Evolutionary conservation across 2,113 vertebrate species (phyloP).

Genomic region (Furnarius figulus): DNA sequence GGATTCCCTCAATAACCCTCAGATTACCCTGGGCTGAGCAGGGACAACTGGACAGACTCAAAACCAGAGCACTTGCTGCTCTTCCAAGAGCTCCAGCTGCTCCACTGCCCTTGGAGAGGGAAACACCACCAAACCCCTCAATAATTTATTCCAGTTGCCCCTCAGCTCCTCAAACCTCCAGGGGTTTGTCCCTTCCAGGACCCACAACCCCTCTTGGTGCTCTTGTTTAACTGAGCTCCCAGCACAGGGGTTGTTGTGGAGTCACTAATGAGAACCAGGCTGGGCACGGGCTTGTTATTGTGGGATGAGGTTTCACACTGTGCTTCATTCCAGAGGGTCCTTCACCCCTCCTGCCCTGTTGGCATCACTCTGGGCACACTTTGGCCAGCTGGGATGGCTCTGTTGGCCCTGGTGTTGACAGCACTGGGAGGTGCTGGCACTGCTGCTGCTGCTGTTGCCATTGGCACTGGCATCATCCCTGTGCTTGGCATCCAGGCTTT

Average conservation of each 20-base stretch:
- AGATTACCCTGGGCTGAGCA: background rate
- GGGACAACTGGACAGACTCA: background rate
- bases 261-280: background rate
- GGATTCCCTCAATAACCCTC: background rate
- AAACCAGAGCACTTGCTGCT: background rate
- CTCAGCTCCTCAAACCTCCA: background rate
- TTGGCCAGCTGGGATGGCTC: background rate
- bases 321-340: background rate
- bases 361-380: background rate
- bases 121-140: background rate
- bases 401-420: background rate
- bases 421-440: background rate
- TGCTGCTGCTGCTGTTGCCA: background rate
- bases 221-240: background rate
- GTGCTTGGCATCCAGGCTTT: background rate
- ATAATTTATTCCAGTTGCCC: background rate
- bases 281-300: background rate
- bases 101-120: background rate
- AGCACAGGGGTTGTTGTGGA: background rate
- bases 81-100: background rate
- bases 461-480: background rate
- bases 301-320: background rate
- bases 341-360: background rate
- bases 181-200: background rate
- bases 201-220: background rate